Evolutionary conservation across 1,140 invertebrate species (phyloP), one percentile per base, ranked within the genome.

Genomic region (Drosophila chauvacae): DNA sequence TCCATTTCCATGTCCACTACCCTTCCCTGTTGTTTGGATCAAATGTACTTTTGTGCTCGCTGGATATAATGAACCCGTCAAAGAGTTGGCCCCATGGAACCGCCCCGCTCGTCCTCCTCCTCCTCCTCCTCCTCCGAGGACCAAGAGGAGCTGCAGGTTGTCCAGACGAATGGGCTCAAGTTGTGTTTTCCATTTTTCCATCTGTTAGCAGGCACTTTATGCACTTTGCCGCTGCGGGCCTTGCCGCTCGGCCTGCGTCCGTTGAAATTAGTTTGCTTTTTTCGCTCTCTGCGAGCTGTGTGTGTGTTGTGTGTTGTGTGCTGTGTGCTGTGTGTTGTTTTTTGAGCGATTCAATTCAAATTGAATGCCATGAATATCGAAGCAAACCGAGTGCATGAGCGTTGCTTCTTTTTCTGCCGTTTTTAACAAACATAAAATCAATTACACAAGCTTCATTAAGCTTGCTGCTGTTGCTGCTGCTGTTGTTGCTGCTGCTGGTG

Each of bases 391-490:
- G 65, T 77, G 77, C 74, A 65, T 51, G 77, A 63, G 59, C 42
- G 78, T 81, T 81, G 81, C 80, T 87, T 87, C 80, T 88, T 87
- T 88, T 87, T 87, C 80, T 87, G 84, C 84, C 84, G 84, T 87
- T 87, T 87, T 87, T 88, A 87, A 83, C 84, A 87, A 87, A 87
- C 84, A 87, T 80, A 88, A 87, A 87, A 87, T 87, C 84, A 87
- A 87, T 87, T 87, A 87, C 84, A 87, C 80, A 87, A 88, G 84
- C 84, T 87, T 87, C 80, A 88, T 87, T 87, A 87, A 87, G 83
- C 83, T 86, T 61, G 39, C 73, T 58, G 56, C 14, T 30, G 48
- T 1, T 30, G 41, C 55, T 65, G 56, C 45, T 81, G 50, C 18
- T 30, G 51, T 33, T n/a, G 56, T 13, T 47, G 45, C 9, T 48